Conservation (phyloP, 2,113 vertebrate genomes). For the Sturnus vulgaris region DNA sequence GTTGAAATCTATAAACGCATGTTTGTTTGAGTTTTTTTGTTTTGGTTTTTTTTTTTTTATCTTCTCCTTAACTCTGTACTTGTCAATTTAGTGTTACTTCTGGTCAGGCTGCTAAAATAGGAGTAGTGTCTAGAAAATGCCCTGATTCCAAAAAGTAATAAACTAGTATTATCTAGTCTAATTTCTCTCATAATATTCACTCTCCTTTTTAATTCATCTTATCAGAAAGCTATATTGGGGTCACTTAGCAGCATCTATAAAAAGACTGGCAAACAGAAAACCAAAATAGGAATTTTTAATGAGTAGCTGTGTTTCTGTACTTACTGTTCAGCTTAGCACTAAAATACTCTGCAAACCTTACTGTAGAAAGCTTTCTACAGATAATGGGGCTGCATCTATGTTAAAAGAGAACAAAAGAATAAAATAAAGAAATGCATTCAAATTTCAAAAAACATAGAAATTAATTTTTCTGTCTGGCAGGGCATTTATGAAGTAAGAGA, state of each 20-base stretch:
- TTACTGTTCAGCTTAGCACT: neutral
- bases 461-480: neutral
- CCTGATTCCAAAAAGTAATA: neutral
- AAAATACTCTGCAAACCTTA: neutral
- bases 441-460: neutral
- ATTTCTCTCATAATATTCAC: neutral
- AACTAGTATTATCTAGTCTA: neutral
- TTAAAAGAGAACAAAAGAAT: neutral
- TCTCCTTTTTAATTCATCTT: neutral
- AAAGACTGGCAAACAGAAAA: neutral
- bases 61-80: neutral
- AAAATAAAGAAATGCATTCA: neutral
- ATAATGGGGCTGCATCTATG: neutral
- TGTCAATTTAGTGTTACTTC: neutral
- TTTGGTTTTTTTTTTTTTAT: neutral
- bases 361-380: neutral
- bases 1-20: neutral
- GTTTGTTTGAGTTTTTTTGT: neutral
- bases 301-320: neutral
- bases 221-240: neutral
- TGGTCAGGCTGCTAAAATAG: neutral
- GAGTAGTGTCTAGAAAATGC: neutral
- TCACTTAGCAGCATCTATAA: neutral
- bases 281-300: neutral
- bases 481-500: neutral